Base-by-base conservation (phyloP, 1,140 invertebrate genomes). In the Drosophila equinoxialis region DNA sequence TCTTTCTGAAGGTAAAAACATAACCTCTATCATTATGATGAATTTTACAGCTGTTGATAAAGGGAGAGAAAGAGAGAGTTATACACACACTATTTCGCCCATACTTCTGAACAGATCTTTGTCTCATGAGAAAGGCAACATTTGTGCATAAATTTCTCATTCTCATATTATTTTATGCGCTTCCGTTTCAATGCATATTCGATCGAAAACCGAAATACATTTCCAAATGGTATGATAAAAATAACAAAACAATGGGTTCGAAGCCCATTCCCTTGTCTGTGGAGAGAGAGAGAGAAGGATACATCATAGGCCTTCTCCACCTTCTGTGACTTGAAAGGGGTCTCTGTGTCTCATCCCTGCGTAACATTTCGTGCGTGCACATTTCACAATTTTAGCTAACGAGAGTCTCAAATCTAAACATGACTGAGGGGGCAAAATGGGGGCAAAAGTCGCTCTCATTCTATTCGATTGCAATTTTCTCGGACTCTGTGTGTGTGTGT, bases 1-100 rank as follows among this genome's bases (percentile, higher is more conserved):
- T 97, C 93, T 96, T 97, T 92, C 93, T 96, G 42, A 90, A 95
- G 87, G 95, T 96, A 45, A 94, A 75, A 62, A 66, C 48, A 51
- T 62, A 76, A 30, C 30, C 65, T 85, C 74, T 81, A 85, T 84
- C 81, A 86, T 85, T 85, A 81, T 48, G 45, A 81, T 48, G 45
- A 41, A 23, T 37, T 41, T 71, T 71, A 63, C 79, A 81, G 81
- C 79, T 82, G 80, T 57, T 65, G 74, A 30, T 30, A 30, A 30
- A 69, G 65, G 35, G 41, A 26, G 62, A 14, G 30, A 42, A 3
- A 20, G 41, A 71, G 48, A 45, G 66, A 63, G 66, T 64, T 37
- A 37, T 37, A 2, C 10, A 8, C 3, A 39, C 37, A 11, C 68
- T 41, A 68, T 64, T 37, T 26, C 1, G n/a, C 51, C 37, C 39